Evolutionary conservation across 2,113 vertebrate genomes (phyloP).

Genomic region (Sylvicapra grimmia): DNA sequence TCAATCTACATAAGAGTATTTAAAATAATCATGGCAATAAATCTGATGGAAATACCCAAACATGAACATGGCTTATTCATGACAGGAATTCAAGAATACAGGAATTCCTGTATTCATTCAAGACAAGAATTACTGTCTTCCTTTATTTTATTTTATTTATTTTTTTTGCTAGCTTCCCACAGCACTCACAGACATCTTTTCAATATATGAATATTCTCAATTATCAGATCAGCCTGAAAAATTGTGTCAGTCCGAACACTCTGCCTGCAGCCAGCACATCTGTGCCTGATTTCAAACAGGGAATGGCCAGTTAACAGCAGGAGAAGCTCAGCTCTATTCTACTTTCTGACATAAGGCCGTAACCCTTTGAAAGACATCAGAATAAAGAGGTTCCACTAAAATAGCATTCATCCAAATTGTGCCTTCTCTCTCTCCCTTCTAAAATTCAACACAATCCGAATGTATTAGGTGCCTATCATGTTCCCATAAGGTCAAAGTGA

Average conservation of each 20-base stretch:
- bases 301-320: background rate
- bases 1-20: background rate
- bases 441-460: background rate
- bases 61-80: background rate
- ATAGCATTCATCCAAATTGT: background rate
- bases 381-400: background rate
- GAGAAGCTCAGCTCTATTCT: background rate
- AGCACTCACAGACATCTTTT: background rate
- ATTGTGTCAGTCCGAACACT: background rate
- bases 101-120: background rate
- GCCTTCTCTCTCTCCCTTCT: background rate
- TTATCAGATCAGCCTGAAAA: background rate
- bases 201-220: background rate
- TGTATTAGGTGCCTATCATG: background rate
- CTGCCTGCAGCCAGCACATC: background rate
- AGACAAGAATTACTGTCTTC: background rate
- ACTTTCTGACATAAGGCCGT: background rate
- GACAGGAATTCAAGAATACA: too few species aligned
- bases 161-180: background rate
- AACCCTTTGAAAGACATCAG: background rate
- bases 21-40: slow-evolving; percentile 10
- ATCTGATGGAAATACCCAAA: background rate
- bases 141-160: background rate
- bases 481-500: background rate
- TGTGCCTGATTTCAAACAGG: slow-evolving; percentile 22